Base-by-base conservation (phyloP, 2,113 vertebrate species). In the Peromyscus maniculatus region DNA sequence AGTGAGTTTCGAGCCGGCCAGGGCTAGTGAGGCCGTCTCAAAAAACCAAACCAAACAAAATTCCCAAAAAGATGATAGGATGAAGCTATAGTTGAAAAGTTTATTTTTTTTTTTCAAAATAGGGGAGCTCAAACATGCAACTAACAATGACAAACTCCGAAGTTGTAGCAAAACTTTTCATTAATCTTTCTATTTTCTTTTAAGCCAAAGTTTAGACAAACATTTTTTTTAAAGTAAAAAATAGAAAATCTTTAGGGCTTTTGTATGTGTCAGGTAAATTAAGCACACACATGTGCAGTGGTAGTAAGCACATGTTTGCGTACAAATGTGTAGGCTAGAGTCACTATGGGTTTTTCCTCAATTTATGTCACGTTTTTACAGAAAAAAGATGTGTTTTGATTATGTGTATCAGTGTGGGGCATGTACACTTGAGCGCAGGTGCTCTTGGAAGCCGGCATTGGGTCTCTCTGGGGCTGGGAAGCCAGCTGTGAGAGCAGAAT, bases 101-200 rank as follows among this genome's bases (percentile, higher is more conserved):
- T 26, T 89, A 26, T 26, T 43, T 66, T 49, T 46, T 49, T 83
- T 57, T 77, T 24, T 43, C 84, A 3, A 55, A n/a, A 71, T 52
- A 74, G 13, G 31, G 69, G 83, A 66, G 62, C 69, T 83, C 83
- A 94, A 74, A 84, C 22, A 92, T 12, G 11, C 49, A 75, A 4
- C 28, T 89, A 75, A 93, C 16, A 92, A 79, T 19, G 22, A 71
- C 36, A 94, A 89, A 82, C 59, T 87, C 36, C 62, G 22, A 83
- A 62, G 36, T 62, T 86, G 39, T 66, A 86, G 82, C 82, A 64
- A 59, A 59, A 43, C 24, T 31, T 84, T 84, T 59, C 10, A 10
- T 52, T n/a, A 11, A 21, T 59, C 13, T n/a, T 57, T 31, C 33
- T 80, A 62, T 39, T 62, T 83, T 83, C 55, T 83, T 82, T 83